Conservation (phyloP, 2,888 invertebrate species). For the Tenthredo amoena region DNA sequence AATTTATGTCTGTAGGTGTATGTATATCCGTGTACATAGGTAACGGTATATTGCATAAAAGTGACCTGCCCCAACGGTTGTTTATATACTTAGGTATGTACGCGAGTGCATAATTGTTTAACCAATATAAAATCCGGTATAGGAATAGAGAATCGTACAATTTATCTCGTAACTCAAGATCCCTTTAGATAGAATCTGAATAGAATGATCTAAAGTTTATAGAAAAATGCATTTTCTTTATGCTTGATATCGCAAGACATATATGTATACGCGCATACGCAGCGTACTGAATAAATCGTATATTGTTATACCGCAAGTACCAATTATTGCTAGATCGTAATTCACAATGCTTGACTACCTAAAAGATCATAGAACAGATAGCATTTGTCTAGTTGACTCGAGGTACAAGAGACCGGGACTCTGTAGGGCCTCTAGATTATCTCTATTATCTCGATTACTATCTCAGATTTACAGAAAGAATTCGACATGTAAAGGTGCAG, state of each 20-base stretch:
- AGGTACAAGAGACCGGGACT: neutral
- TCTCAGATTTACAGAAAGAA: conserved; percentile 11
- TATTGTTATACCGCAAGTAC: neutral
- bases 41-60: conserved; percentile 23
- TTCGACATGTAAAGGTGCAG: neutral
- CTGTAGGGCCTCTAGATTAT: conserved; percentile 1
- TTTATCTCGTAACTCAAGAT: neutral
- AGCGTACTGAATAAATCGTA: neutral
- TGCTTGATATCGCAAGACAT: neutral
- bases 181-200: neutral
- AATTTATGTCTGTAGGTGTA: neutral
- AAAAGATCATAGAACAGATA: conserved; percentile 41
- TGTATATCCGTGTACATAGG: neutral
- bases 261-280: neutral
- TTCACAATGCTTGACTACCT: conserved; percentile 48
- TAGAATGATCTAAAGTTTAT: neutral
- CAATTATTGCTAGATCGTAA: conserved; percentile 46
- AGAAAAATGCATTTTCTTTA: neutral
- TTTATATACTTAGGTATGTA: neutral
- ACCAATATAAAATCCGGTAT: neutral
- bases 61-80: conserved; percentile 4
- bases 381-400: conserved; percentile 45
- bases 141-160: neutral
- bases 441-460: conserved; percentile 20
- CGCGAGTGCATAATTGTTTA: neutral